phyloP scores from a whole-genome alignment of 2,113 vertebrate genomes.

The Ceyx cyanopectus region DNA sequence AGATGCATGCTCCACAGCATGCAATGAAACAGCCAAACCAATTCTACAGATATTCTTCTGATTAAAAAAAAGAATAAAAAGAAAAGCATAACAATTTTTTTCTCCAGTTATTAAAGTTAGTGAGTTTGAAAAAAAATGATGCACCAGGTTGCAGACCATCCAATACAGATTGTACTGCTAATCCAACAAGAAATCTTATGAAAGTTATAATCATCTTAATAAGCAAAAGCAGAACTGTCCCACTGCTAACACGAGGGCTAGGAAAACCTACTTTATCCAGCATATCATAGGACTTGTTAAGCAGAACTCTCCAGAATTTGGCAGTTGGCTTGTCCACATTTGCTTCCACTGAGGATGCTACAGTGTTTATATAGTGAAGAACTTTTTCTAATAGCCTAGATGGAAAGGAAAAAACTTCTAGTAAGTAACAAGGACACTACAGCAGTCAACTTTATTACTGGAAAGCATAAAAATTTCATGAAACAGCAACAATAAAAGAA shows the following conservation, averaged over 20 bases:
- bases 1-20: not conserved
- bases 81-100: not conserved
- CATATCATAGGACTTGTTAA: slow-evolving; percentile 91
- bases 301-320: slow-evolving; percentile 95
- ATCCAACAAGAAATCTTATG: not conserved
- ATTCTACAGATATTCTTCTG: not conserved
- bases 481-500: not conserved
- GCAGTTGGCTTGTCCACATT: slow-evolving; percentile 86
- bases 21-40: not conserved
- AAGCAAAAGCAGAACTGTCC: not conserved
- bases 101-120: not conserved
- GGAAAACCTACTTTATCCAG: slow-evolving; percentile 87
- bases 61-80: not conserved
- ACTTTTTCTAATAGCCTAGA: slow-evolving; percentile 89
- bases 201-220: not conserved
- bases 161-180: not conserved
- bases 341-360: slow-evolving; percentile 88
- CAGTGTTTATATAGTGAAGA: slow-evolving; percentile 86
- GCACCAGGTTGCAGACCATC: not conserved
- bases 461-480: not conserved
- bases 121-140: not conserved
- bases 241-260: not conserved
- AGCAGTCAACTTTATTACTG: not conserved
- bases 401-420: not conserved
- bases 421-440: not conserved